Evolutionary conservation across 2,797 vertebrate genomes (phyloP), one percentile per base, ranked within the genome.

Genomic region (Chaenodraco wilsoni): DNA sequence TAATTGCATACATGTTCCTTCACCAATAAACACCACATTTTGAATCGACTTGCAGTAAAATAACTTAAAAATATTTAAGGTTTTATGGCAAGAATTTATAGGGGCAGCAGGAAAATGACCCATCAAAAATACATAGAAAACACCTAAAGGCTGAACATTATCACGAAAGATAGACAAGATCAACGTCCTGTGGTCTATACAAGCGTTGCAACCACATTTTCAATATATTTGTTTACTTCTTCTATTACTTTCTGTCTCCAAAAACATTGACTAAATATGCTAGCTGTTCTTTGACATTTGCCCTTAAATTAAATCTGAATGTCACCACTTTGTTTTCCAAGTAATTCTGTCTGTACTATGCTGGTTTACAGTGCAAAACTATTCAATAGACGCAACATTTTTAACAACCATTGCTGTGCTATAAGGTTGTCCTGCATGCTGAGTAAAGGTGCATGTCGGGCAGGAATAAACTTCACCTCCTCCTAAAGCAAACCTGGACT

Each of bases 301-400:
- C 49, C 14, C 8, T 66, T 19, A 59, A 27, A 70, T 69, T 54
- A 59, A 66, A 67, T 31, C 23, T 19, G 11, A 60, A 58, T 43
- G 56, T 72, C 10, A 21, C 45, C 3, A 14, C 49, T 70, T 64
- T 69, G 44, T 6, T 6, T 37, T 52, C n/a, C 50, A 23, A 49
- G 12, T 43, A 57, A 71, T 9, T 23, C 12, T 54, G 31, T 72
- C 54, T 56, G 40, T 46, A 68, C 49, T 60, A 23, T 61, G 9
- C 31, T 54, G 33, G 41, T 54, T 48, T 40, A 52, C 19, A 49
- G 17, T 9, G 11, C 9, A 12, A 9, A 41, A 21, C 54, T 19
- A 8, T 16, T 9, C 17, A 55, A 1, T 21, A 27, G 15, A 48
- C 19, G 59, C 41, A 41, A 16, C 14, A 4, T 17, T 33, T 64